Evolutionary conservation across 2,888 invertebrate species (phyloP), one percentile per base, ranked within the genome.

Genomic region (Sepioteuthis lessoniana): DNA sequence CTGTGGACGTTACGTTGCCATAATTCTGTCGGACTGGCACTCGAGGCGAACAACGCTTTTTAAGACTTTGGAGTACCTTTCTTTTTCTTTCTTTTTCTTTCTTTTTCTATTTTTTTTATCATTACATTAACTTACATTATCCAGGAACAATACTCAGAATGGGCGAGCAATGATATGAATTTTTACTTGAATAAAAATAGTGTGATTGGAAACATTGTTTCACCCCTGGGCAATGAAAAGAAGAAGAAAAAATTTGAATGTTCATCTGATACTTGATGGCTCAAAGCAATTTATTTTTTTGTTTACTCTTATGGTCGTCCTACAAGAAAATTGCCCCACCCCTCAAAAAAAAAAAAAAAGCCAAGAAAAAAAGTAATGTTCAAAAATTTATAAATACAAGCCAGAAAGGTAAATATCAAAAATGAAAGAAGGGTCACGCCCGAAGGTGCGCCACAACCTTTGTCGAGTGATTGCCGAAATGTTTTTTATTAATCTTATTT

Each of bases 201-300:
- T 76, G 35, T 76, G 76, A 76, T 76, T 76, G 35, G 76, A 76
- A 76, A 76, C 76, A 76, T n/a, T 76, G 76, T n/a, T 76, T 76
- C 76, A 76, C n/a, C 76, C 76, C 16, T 35, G n/a, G 76, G n/a
- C 76, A 31, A n/a, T 76, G n/a, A 76, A 76, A 25, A 10, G n/a
- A 35, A 76, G 76, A 35, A 42, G 42, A 42, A 42, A 35, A 76
- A 35, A 31, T 76, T 10, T 76, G 76, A 35, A 76, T 35, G 76
- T 76, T 76, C 76, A 76, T 76, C n/a, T 76, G 35, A 76, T 76
- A 35, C n/a, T 76, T 35, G 76, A 55, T n/a, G 76, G n/a, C 76
- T n/a, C 8, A n/a, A n/a, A 35, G 76, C 76, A 76, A 76, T 76
- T 76, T n/a, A 76, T n/a, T 76, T 76, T 76, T n/a, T 76, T 76